Evolutionary conservation across 2,113 vertebrate genomes (phyloP).

Genomic region (Burhinus oedicnemus): DNA sequence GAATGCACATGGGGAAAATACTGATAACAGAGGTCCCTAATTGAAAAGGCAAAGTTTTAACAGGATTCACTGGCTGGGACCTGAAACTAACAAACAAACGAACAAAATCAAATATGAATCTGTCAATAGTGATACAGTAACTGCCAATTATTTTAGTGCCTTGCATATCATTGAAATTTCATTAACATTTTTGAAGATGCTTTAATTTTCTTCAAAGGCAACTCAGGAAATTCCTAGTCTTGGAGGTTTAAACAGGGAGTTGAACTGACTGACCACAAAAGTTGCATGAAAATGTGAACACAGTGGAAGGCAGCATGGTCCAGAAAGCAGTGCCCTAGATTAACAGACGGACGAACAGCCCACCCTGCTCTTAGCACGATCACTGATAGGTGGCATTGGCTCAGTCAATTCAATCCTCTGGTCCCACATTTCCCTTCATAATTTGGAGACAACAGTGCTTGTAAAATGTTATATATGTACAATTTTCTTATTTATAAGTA

Average conservation of each 20-base stretch:
- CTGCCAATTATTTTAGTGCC: not conserved
- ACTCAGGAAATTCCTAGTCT: not conserved
- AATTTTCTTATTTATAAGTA: not conserved
- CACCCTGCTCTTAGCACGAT: not conserved
- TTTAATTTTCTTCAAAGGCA: not conserved
- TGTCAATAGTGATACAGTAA: not conserved
- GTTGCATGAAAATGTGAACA: not conserved
- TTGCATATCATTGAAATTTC: not conserved
- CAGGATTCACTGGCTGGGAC: not conserved
- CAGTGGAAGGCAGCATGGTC: not conserved
- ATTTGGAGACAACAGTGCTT: not conserved
- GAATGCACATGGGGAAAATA: not conserved
- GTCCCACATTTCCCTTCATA: not conserved
- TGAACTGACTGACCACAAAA: not conserved
- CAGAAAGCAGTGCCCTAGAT: not conserved
- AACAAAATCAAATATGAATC: not conserved
- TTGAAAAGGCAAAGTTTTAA: not conserved
- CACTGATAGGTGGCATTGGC: not conserved
- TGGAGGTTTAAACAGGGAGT: not conserved
- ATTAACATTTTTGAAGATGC: not conserved
- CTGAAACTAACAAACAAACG: not conserved
- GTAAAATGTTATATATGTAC: not conserved
- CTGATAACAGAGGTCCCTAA: not conserved
- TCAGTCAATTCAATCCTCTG: not conserved
- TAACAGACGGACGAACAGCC: not conserved